These are phyloP conservation scores for Lycocorax pyrrhopterus DNA, from an alignment of 2,113 vertebrate genomes.

Conservation along the genomic window DNA sequence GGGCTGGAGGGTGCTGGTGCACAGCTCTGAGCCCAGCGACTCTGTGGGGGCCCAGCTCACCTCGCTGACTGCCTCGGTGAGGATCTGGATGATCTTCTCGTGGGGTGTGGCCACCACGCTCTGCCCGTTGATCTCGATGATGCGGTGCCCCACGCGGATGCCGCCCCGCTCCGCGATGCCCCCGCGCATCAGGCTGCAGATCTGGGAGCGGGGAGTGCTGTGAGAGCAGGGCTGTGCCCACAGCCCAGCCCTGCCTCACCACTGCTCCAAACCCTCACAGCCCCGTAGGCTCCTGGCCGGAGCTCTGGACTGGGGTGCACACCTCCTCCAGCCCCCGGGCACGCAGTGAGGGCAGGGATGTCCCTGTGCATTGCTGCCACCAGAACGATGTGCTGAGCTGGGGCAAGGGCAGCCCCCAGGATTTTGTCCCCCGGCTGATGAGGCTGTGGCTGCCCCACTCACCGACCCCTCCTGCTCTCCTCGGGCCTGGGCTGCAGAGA, in stretches of 20 bases:
- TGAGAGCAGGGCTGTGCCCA: background rate
- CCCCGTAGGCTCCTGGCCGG: rapidly evolving
- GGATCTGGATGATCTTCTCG: slow-evolving; percentile 89
- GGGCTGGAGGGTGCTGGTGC: background rate
- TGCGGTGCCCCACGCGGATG: slow-evolving; percentile 92
- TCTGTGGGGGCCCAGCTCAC: slow-evolving; percentile 44
- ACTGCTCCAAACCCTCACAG: background rate
- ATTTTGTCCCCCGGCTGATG: rapidly evolving
- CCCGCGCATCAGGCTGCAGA: slow-evolving; percentile 94
- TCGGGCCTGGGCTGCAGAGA: background rate
- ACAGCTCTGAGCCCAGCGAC: background rate
- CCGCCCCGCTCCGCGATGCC: slow-evolving; percentile 93
- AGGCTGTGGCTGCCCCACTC: background rate
- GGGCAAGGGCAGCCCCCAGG: background rate
- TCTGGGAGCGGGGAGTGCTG: slow-evolving; percentile 53
- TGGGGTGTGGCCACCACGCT: slow-evolving; percentile 92
- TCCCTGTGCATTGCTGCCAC: background rate
- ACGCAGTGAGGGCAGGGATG: rapidly evolving
- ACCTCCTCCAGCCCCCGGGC: background rate
- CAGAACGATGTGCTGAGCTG: rapidly evolving
- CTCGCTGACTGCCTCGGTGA: slow-evolving; percentile 86
- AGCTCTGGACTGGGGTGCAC: background rate
- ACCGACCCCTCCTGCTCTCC: rapidly evolving
- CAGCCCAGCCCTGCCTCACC: background rate
- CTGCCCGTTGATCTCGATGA: slow-evolving; percentile 96